Evolutionary conservation across 1,140 invertebrate genomes (phyloP).

Genomic region (Uloborus diversus): DNA sequence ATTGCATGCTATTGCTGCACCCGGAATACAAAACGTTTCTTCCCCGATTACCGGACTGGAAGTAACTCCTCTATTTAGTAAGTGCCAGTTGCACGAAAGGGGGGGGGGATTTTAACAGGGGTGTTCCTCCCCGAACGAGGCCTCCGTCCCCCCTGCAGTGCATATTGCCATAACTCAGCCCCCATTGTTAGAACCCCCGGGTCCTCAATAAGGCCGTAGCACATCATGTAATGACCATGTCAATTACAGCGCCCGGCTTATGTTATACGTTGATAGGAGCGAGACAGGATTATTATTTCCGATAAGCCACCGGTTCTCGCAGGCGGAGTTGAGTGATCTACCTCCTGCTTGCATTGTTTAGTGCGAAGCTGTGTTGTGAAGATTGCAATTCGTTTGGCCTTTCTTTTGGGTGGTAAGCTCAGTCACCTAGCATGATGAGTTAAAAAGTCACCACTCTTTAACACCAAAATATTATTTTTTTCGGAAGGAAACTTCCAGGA

Average conservation of each 20-base stretch:
- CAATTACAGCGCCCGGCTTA: slow-evolving; percentile 51
- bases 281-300: slow-evolving; percentile 54
- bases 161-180: slow-evolving; percentile 54
- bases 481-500: no score
- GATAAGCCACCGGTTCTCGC: slow-evolving; percentile 43
- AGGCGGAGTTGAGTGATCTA: slow-evolving; percentile 16
- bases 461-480: no score
- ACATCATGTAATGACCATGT: slow-evolving; percentile 55
- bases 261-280: slow-evolving; percentile 45
- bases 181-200: slow-evolving; percentile 33
- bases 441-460: no score
- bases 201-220: slow-evolving; percentile 13
- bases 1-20: no score
- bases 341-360: slow-evolving; percentile 13
- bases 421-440: no score
- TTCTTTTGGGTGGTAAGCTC: no score
- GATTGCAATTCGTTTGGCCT: no score
- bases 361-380: no score
- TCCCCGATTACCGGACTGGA: slow-evolving; percentile 23
- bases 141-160: slow-evolving; percentile 17
- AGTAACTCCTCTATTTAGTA: slow-evolving; percentile 51
- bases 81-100: slow-evolving; percentile 42
- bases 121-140: slow-evolving; percentile 13
- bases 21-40: slow-evolving; percentile 30
- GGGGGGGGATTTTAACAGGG: slow-evolving; percentile 11